phyloP scores from a whole-genome alignment of 1,140 invertebrate species.

The Cardiocondyla obscurior region DNA sequence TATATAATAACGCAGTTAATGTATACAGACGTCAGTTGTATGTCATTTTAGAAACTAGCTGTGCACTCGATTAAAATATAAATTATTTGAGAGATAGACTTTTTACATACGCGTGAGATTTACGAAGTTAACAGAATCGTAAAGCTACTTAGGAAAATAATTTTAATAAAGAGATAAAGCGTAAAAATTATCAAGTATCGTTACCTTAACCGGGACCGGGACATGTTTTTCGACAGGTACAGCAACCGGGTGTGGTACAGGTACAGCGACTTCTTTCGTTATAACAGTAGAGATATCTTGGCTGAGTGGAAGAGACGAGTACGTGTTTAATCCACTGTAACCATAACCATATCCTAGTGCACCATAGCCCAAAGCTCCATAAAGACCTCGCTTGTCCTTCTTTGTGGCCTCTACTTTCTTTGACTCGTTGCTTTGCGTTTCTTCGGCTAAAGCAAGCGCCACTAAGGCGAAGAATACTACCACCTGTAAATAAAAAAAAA shows the following conservation, averaged over 20 bases:
- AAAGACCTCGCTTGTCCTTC: slow-evolving; percentile 78
- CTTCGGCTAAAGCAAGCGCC: slow-evolving; percentile 73
- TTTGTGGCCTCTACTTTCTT: slow-evolving; percentile 49
- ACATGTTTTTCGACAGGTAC: slow-evolving; percentile 79
- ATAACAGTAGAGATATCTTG: slow-evolving; percentile 73
- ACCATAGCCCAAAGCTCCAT: slow-evolving; percentile 75
- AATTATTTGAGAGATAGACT: not conserved
- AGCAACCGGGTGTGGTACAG: slow-evolving; percentile 77
- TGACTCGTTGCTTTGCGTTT: slow-evolving; percentile 45
- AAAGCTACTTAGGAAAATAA: slow-evolving; percentile 57
- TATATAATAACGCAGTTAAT: not conserved
- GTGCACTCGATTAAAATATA: not conserved
- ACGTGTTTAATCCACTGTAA: slow-evolving; percentile 3
- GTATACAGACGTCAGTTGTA: not conserved
- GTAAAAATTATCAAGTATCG: not conserved
- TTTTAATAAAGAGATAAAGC: slow-evolving; percentile 65
- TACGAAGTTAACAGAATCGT: not conserved
- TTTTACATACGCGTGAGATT: not conserved
- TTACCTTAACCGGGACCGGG: slow-evolving; percentile 78
- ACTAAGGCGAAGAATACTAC: slow-evolving; percentile 73
- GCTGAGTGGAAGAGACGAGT: slow-evolving; percentile 38
- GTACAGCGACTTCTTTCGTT: slow-evolving; percentile 79
- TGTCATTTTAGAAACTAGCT: not conserved
- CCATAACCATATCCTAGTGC: slow-evolving; percentile 19
- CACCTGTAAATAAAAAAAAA: slow-evolving; percentile 61